These are phyloP conservation scores for Saccopteryx bilineata DNA, from an alignment of 2,113 vertebrate species.

Conservation along the genomic window DNA sequence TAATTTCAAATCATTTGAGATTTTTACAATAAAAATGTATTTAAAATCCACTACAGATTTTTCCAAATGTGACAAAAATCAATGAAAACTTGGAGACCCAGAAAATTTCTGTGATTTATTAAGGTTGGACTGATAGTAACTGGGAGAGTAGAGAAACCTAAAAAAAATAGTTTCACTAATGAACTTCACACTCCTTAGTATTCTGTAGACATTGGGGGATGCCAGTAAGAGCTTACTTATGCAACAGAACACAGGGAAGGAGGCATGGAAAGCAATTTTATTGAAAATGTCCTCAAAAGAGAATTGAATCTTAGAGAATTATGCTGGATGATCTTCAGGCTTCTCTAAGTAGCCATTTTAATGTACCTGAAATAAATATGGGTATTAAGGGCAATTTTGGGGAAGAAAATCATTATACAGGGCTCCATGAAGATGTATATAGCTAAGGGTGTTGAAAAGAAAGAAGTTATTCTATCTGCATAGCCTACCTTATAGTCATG, in stretches of 20 bases:
- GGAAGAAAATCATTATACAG: neutral
- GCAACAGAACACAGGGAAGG: neutral
- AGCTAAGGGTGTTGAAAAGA: neutral
- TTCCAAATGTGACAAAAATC: neutral
- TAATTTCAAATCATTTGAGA: neutral
- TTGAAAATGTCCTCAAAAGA: conserved; percentile 24
- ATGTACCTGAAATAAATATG: conserved; percentile 22
- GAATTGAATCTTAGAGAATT: neutral
- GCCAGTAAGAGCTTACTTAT: neutral
- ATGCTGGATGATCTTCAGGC: neutral
- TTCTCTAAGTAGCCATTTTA: conserved; percentile 24
- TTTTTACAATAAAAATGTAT: neutral
- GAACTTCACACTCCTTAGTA: neutral
- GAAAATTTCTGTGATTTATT: neutral
- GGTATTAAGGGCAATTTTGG: neutral
- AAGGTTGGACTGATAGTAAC: neutral
- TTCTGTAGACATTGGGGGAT: neutral
- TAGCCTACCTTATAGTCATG: neutral
- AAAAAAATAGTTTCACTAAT: fast-evolving
- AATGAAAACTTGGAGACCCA: neutral
- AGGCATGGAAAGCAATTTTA: neutral
- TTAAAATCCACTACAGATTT: neutral
- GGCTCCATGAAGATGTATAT: neutral
- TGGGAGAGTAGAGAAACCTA: neutral
- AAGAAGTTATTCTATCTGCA: neutral